Base-by-base conservation (phyloP, 2,113 vertebrate species). In the Osmerus mordax region DNA sequence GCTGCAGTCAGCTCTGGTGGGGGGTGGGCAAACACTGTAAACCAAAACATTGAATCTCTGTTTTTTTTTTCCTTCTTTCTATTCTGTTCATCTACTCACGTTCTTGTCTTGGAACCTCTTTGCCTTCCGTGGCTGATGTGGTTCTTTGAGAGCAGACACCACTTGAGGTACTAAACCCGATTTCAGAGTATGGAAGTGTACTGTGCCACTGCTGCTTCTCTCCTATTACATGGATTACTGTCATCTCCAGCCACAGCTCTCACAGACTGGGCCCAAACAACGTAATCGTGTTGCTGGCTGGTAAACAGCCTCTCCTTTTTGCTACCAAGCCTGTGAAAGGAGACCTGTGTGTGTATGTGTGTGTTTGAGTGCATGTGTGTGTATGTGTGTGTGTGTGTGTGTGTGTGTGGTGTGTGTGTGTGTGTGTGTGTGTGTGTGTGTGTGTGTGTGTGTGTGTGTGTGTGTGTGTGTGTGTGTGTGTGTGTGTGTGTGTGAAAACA, bases 221-320 rank as follows among this genome's bases (percentile, higher is more conserved):
- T 65, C 72, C 65, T 65, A 74, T 81, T 76, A 78, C 66, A 59
- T 75, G 76, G 72, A 78, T 78, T 78, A 78, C 69, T 69, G 76
- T 63, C 72, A 72, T 75, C 72, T 66, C 0, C 61, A 0, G n/a
- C 51, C 70, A 61, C 53, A 69, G 71, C 15, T 52, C 58, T 16
- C 52, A 67, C 41, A 67, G 29, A 70, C 21, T 59, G 53, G 25
- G 36, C 11, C 65, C 71, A 56, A 75, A 65, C 64, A 52, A 67
- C 73, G 75, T 76, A 78, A 82, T 76, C 70, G 47, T 58, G 52
- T 72, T 16, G 54, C n/a, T 4, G 54, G 54, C 54, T 55, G 18
- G 14, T 55, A 72, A 66, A 74, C 77, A 90, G 88, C 71, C 75
- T 83, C 64, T 41, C 69, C 82, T 9, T 13, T 25, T 7, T 23